These are phyloP conservation scores for Andricus grossulariae DNA, from an alignment of 1,140 invertebrate species.

Conservation along the genomic window DNA sequence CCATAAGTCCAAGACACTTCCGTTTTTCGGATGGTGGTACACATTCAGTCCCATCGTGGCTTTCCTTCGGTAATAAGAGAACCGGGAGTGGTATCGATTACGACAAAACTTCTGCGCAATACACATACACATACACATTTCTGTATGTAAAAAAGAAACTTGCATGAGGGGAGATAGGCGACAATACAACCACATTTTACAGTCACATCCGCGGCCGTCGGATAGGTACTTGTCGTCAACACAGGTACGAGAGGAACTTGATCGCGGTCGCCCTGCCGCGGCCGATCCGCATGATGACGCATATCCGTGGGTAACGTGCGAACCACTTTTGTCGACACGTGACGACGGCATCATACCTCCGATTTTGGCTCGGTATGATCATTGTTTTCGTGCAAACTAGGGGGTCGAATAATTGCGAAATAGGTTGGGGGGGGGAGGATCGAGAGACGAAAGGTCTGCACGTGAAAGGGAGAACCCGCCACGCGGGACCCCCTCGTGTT, in stretches of 20 bases:
- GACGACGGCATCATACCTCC: slow-evolving; percentile 42
- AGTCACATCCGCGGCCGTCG: slow-evolving; percentile 9
- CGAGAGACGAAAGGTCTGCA: background rate
- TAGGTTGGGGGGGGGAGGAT: background rate
- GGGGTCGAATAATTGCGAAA: background rate
- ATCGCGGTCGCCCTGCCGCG: slow-evolving; percentile 1
- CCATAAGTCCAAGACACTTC: slow-evolving; percentile 9
- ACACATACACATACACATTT: background rate
- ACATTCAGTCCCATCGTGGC: slow-evolving; percentile 40
- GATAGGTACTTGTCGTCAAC: slow-evolving; percentile 11
- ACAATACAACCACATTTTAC: slow-evolving; percentile 9
- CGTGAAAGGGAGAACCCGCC: slow-evolving; percentile 23
- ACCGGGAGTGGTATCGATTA: slow-evolving; percentile 52
- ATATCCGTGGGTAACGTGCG: slow-evolving; percentile 35
- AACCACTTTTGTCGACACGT: slow-evolving; percentile 44
- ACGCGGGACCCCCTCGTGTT: slow-evolving; percentile 36
- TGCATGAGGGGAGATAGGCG: slow-evolving; percentile 36
- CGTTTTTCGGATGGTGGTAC: slow-evolving; percentile 18
- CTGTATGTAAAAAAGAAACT: background rate
- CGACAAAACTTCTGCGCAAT: slow-evolving; percentile 52
- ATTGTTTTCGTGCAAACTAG: background rate
- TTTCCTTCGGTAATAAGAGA: slow-evolving; percentile 50
- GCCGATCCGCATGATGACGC: background rate
- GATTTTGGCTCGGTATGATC: background rate
- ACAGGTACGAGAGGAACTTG: slow-evolving; percentile 25